Evolutionary conservation across 2,113 vertebrate genomes (phyloP).

Genomic region (Ahaetulla prasina): DNA sequence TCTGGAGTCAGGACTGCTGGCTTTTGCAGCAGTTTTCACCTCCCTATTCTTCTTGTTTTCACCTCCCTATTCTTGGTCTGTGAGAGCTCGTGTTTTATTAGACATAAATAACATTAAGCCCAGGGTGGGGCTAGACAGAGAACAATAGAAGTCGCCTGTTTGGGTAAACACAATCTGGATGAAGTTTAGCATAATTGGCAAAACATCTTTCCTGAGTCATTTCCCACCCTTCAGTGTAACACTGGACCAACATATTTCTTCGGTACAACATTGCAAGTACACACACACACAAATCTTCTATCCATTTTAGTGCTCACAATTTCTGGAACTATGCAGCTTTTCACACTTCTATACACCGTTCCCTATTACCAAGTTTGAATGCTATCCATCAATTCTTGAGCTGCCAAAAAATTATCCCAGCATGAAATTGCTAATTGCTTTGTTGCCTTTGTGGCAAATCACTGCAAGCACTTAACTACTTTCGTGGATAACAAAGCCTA

Average conservation of each 20-base stretch:
- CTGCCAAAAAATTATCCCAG: neutral
- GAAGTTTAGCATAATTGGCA: constrained; percentile 20
- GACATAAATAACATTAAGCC: neutral
- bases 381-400: neutral
- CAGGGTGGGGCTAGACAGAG: rapidly evolving
- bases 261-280: neutral
- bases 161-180: constrained; percentile 9
- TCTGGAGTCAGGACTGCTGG: neutral
- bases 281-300: no score
- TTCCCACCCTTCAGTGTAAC: neutral
- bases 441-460: neutral
- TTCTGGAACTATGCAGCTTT: neutral
- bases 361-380: neutral
- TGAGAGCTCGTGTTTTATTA: neutral
- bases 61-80: neutral
- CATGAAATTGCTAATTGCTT: neutral
- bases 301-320: neutral
- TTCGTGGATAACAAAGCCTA: neutral
- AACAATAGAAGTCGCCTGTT: constrained; percentile 11
- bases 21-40: no score
- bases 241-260: neutral
- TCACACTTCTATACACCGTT: neutral
- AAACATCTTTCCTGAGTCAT: neutral
- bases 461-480: neutral
- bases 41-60: no score